A percentile compares a stretch with the other conserved stretches of the same genome.
Conservation (phyloP, 2,888 invertebrate genomes). For the Subacronicta megacephala region DNA sequence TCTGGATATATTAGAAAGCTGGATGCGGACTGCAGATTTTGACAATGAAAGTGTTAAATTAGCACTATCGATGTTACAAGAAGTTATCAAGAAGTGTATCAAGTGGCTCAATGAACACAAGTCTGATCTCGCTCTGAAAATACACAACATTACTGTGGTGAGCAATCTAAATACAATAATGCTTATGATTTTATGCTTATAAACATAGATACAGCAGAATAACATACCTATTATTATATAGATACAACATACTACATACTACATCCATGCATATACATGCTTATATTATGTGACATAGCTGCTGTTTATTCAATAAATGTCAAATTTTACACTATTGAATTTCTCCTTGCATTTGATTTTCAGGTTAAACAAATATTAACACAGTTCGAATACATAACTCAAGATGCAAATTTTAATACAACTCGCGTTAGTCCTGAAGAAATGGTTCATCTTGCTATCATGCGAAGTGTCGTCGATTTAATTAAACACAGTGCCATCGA, state of each 20-base stretch:
- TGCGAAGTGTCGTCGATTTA: slow-evolving; percentile 70
- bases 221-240: too few relatives aligned
- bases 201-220: too few relatives aligned
- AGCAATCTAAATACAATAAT: slow-evolving; percentile 41
- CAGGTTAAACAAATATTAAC: slow-evolving; percentile 81
- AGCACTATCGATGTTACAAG: slow-evolving; percentile 71
- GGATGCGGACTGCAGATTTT: slow-evolving; percentile 71
- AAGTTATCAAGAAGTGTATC: slow-evolving; percentile 70
- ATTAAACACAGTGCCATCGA: slow-evolving; percentile 74
- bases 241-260: too few relatives aligned
- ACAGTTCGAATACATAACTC: slow-evolving; percentile 77
- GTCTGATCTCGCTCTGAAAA: slow-evolving; percentile 71
- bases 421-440: slow-evolving; percentile 72
- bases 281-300: too few relatives aligned
- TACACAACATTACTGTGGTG: slow-evolving; percentile 74
- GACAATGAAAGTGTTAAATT: slow-evolving; percentile 73
- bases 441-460: slow-evolving; percentile 73
- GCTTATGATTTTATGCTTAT: too few relatives aligned
- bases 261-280: too few relatives aligned
- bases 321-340: too few relatives aligned
- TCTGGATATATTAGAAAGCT: slow-evolving; percentile 70
- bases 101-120: slow-evolving; percentile 76
- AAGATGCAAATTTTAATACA: slow-evolving; percentile 59
- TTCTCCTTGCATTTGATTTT: slow-evolving; percentile 15
- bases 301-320: too few relatives aligned